Evolutionary conservation across 2,113 vertebrate species (phyloP).

Genomic region (Silurus glanis): DNA sequence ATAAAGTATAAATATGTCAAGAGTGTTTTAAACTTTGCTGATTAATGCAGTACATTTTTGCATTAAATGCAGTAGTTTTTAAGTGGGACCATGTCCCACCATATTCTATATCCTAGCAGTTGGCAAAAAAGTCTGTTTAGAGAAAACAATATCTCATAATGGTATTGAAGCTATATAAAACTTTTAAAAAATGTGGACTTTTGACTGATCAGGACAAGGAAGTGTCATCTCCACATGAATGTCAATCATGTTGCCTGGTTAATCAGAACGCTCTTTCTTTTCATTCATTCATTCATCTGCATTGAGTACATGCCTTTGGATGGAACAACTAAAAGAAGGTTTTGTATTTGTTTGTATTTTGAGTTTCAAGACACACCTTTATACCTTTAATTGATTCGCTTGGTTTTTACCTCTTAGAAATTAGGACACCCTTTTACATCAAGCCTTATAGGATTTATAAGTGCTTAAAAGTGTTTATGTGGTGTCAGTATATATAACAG

Average conservation of each 20-base stretch:
- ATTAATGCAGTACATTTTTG: not conserved
- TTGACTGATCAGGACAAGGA: not conserved
- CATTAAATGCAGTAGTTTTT: not conserved
- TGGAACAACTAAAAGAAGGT: not conserved
- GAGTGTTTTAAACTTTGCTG: not conserved
- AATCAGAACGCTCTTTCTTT: not conserved
- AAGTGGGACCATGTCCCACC: not conserved
- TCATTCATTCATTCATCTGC: not conserved
- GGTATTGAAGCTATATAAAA: not conserved
- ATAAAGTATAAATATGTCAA: too few species aligned
- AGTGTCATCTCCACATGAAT: not conserved
- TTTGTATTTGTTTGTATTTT: not conserved
- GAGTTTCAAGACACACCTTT: not conserved
- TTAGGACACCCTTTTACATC: not conserved
- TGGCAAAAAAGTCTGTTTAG: not conserved
- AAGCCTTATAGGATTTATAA: too few species aligned
- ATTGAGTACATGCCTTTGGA: not conserved
- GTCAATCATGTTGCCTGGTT: not conserved
- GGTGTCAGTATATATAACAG: not conserved
- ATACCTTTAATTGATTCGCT: not conserved
- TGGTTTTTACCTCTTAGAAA: not conserved
- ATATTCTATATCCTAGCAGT: not conserved
- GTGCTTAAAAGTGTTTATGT: not conserved
- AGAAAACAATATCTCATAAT: not conserved
- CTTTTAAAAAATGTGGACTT: not conserved